A percentile compares a stretch with the other conserved stretches of the same genome.
Conservation (phyloP, 2,113 vertebrate genomes). For the Heterochromis multidens region DNA sequence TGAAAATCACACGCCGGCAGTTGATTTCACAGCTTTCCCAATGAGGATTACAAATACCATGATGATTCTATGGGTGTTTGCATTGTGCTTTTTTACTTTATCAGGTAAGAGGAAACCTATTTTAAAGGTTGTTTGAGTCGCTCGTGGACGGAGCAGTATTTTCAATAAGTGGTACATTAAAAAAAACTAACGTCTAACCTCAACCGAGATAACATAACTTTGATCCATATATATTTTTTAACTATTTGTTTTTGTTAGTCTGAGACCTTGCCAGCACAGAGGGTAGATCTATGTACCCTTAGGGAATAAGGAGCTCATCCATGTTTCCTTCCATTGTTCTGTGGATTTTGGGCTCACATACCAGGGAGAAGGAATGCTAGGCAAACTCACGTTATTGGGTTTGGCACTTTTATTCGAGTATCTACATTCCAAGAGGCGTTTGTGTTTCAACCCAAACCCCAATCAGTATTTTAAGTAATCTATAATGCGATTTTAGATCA, state of each 20-base stretch:
- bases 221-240: neutral
- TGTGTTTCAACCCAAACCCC: neutral
- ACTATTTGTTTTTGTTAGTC: neutral
- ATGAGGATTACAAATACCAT: constrained; percentile 53
- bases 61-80: constrained; percentile 52
- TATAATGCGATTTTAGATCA: neutral
- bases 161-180: neutral
- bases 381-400: neutral
- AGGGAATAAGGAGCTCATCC: constrained; percentile 63
- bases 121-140: neutral
- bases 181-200: neutral
- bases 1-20: neutral
- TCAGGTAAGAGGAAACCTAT: constrained; percentile 62
- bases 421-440: neutral
- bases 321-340: constrained; percentile 79
- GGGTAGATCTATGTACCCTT: neutral
- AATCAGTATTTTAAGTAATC: neutral
- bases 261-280: neutral
- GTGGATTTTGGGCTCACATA: constrained; percentile 40
- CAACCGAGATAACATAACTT: neutral
- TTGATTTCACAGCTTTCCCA: neutral
- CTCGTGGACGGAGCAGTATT: neutral
- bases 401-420: constrained; percentile 1
- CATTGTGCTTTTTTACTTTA: constrained; percentile 40
- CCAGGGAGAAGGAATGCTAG: constrained; percentile 34